Base-by-base conservation (phyloP, 2,113 vertebrate genomes). In the Microtus ochrogaster region DNA sequence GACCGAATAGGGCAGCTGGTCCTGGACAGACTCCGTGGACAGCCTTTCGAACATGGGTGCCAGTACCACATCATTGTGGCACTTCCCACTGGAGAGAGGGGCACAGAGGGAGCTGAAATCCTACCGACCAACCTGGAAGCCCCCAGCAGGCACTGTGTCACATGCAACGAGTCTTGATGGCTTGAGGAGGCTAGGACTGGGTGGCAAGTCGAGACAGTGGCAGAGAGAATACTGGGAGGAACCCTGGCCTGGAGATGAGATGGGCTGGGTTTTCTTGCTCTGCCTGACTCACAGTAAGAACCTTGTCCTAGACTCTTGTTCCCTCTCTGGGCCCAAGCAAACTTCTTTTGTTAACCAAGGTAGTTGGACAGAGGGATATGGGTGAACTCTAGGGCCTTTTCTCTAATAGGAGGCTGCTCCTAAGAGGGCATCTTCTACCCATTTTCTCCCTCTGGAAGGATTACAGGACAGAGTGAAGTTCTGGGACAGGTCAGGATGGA, bases 21-120 rank as follows among this genome's bases (percentile, higher is more conserved):
- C 99, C 4, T 99, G 98, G 91, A 98, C 97, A 0, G 99, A 99
- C 95, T 99, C 99, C 0, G 98, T 98, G 11, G 99, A 99, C 9
- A 99, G 99, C 66, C 99, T 99, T 97, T 99, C 99, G 98, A 99
- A 98, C 99, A 99, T 99, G 2, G 99, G 99, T 0, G 99, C 99
- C 93, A 99, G 98, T 70, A 99, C 99, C 81, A 99, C 98, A 98
- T 99, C 99, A 88, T 99, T 99, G 98, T 99, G 99, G 98, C 99
- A 99, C 98, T 99, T 99, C 77, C 99, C 99, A 91, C 99, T 99
- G 88, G 2, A 30, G 66, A 94, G 97, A 97, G 77, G 28, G 77
- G 28, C 19, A 95, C 0, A 77, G 92, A 90, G 77, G 49, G 33
- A 52, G 72, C 33, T 90, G 30, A 94, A 91, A 72, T 36, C 90